These are phyloP conservation scores for Zaprionus lachaisei DNA, from an alignment of 1,140 invertebrate species.

Conservation along the genomic window DNA sequence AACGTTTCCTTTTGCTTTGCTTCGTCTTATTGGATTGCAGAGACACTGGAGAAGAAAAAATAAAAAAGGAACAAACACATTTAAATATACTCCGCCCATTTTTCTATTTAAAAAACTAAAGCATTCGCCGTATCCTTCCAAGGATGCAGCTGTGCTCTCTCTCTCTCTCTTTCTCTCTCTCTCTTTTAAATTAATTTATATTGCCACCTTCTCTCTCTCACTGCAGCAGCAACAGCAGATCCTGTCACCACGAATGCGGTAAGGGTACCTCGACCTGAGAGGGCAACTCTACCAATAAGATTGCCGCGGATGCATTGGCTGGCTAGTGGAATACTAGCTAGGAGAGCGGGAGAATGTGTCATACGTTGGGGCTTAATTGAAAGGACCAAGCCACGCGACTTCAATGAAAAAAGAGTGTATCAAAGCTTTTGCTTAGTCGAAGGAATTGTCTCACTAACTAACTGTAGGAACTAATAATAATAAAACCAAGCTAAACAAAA, in stretches of 20 bases:
- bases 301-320: neutral
- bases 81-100: conserved; percentile 82
- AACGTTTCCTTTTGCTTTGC: conserved; percentile 51
- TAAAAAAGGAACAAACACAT: conserved; percentile 46
- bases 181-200: conserved; percentile 78
- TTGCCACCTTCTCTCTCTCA: conserved; percentile 13
- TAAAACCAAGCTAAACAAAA: neutral
- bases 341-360: neutral
- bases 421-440: neutral
- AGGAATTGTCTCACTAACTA: neutral
- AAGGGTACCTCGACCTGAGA: neutral
- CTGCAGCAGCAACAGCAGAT: neutral
- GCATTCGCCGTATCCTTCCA: conserved; percentile 56
- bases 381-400: neutral
- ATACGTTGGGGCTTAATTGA: neutral
- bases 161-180: conserved; percentile 43
- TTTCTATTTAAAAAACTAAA: conserved; percentile 82
- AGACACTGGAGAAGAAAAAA: conserved; percentile 49
- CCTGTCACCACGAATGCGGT: conserved; percentile 6
- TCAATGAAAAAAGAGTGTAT: neutral
- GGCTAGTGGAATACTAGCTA: neutral
- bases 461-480: neutral
- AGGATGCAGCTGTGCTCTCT: conserved; percentile 56
- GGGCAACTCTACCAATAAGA: conserved; percentile 4
- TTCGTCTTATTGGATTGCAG: conserved; percentile 73